Base-by-base conservation (phyloP, 2,888 invertebrate genomes). In the Crepidodera aurea region DNA sequence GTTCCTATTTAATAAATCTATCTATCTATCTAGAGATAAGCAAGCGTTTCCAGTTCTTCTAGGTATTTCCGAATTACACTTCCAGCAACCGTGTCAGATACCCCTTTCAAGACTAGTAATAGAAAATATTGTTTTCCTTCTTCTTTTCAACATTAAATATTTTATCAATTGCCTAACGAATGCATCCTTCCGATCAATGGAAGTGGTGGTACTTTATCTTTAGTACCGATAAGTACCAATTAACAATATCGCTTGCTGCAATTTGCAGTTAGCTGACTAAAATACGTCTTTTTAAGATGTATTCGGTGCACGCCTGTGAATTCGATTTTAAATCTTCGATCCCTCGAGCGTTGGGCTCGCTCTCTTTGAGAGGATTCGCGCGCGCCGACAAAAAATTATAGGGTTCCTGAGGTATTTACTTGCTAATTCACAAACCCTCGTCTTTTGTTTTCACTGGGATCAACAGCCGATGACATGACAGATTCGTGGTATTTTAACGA, bases 301-400 rank as follows among this genome's bases (percentile, higher is more conserved):
- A n/a, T n/a, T 32, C 10, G 10, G 22, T 48, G 51, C 44, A 51
- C 59, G 59, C 59, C 59, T 12, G 51, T 51, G 51, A 51, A 51
- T 66, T 59, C 40, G 58, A 32, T 51, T 67, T 53, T 34, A 55
- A 66, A 59, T 51, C 22, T 54, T 19, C 37, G 57, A 48, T 53
- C 61, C 66, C 62, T 60, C 51, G 39, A 59, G 66, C 59, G 51
- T 15, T 40, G 44, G 34, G 37, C 55, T 51, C 62, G 51, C 37
- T 64, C 64, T 62, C 66, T 67, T 67, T 67, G 66, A 60, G 40
- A 15, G 25, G 53, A n/a, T 58, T 50, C 50, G 56, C 59, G 48
- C 42, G 62, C 54, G 64, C 66, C 66, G 66, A 60, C 66, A 62
- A 60, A 61, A 67, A 67, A 67, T 67, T 67, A 67, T 59, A 67